Conservation (phyloP, 2,113 vertebrate genomes). For the Axis porcinus region DNA sequence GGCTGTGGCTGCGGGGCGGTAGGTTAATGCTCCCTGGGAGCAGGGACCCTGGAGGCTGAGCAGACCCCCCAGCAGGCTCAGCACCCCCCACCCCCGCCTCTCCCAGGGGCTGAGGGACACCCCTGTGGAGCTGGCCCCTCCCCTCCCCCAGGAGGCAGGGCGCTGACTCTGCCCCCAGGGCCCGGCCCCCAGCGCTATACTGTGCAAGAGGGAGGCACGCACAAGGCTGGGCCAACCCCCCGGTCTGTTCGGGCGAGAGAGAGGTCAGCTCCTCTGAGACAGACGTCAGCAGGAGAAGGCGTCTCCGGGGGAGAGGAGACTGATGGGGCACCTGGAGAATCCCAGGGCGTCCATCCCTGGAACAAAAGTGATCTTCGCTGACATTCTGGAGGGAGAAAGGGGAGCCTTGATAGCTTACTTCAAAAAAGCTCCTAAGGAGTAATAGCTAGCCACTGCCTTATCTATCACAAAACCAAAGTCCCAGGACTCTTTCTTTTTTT, state of each 20-base stretch:
- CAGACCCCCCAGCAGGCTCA: neutral
- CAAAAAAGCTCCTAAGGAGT: neutral
- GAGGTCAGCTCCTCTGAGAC: neutral
- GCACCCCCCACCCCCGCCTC: neutral
- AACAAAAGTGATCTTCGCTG: neutral
- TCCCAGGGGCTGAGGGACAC: neutral
- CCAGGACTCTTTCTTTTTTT: neutral
- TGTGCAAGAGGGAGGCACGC: neutral
- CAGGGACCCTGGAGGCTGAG: neutral
- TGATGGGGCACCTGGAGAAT: neutral
- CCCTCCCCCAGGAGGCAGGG: neutral
- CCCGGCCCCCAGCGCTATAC: neutral
- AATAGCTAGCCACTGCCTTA: neutral
- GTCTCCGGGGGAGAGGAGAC: neutral
- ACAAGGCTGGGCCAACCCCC: neutral
- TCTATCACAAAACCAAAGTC: neutral
- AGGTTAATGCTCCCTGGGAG: fast-evolving
- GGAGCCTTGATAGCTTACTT: neutral
- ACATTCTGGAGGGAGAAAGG: neutral
- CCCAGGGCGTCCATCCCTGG: neutral
- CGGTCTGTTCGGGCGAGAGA: fast-evolving
- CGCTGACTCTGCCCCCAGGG: neutral
- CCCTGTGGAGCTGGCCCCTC: fast-evolving
- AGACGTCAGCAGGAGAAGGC: neutral
- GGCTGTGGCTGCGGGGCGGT: fast-evolving